Evolutionary conservation across 2,888 invertebrate genomes (phyloP).

Genomic region (Sinohyriopsis cumingii): DNA sequence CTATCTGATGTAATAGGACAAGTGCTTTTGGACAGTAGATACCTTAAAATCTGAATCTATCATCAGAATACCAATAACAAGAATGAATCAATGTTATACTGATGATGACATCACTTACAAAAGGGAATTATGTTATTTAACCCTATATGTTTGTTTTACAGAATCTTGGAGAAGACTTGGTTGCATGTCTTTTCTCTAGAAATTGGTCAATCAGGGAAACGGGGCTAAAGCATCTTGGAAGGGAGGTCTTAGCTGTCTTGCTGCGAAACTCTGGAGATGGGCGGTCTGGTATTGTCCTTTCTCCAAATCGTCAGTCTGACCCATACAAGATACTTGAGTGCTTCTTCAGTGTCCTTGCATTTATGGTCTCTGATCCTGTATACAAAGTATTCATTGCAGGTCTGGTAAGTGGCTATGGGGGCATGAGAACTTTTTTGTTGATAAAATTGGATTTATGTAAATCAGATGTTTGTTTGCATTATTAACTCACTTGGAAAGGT

Average conservation of each 20-base stretch:
- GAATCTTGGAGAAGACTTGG: slow-evolving; percentile 71
- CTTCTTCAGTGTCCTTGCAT: slow-evolving; percentile 70
- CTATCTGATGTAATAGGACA: too few species aligned
- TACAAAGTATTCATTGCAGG: slow-evolving; percentile 73
- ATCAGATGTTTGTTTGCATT: too few species aligned
- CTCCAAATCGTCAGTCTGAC: slow-evolving; percentile 49
- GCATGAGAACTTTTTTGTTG: background rate
- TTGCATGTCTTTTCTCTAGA: slow-evolving; percentile 71
- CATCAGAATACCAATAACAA: too few species aligned
- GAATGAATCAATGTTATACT: too few species aligned
- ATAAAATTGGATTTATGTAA: too few species aligned
- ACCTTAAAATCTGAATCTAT: too few species aligned
- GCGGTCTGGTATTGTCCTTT: slow-evolving; percentile 49
- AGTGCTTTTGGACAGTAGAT: too few species aligned
- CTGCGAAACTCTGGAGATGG: slow-evolving; percentile 61
- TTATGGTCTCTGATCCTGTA: slow-evolving; percentile 72
- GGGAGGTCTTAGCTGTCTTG: slow-evolving; percentile 61
- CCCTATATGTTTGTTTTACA: slow-evolving; percentile 26
- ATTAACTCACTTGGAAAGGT: too few species aligned
- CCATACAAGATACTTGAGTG: slow-evolving; percentile 65
- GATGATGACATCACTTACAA: background rate
- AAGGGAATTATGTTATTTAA: too few species aligned
- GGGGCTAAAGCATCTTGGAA: slow-evolving; percentile 66
- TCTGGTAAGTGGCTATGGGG: slow-evolving; percentile 63
- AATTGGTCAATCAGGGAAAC: slow-evolving; percentile 72